Evolutionary conservation across 1,140 invertebrate genomes (phyloP), one percentile per base, ranked within the genome.

Genomic region (Neodiprion virginianus): DNA sequence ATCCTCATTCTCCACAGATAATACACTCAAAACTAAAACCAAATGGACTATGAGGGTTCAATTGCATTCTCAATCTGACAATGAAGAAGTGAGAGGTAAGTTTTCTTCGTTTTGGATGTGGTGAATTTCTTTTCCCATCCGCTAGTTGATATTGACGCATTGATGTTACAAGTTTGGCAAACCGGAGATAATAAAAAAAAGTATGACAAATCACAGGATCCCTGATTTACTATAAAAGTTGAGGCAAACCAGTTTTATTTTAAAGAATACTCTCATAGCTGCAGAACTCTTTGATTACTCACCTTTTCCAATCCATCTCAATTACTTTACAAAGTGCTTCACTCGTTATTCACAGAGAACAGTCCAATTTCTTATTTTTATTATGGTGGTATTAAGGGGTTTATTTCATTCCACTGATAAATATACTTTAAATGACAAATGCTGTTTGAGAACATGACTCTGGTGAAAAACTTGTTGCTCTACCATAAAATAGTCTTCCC

Each of bases 11-110:
- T 8, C 68, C 65, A 67, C 17, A 49, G 17, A 49, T 61, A 61
- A 72, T 53, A 28, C 40, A 8, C 74, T 74, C 50, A 47, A 53
- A 0, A 79, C 78, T 50, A 86, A 84, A 76, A 78, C 77, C 7
- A 81, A 79, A 73, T 87, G 84, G 85, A 79, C 81, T 11, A 76
- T 87, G 21, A 76, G 83, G 50, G 82, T 87, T 71, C 83, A 87
- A 73, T 48, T 86, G 61, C 78, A 79, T 65, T 74, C 74, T 61
- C 5, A 68, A 71, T 71, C 67, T 23, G 28, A 80, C 86, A 82
- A 86, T 82, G 82, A 80, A 70, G 28, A 40, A 40, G 5, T 5
- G 28, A 40, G 28, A 40, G 28, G 28, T 40, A 40, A 40, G 28
- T 40, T 40, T 40, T 40, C 28, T 40, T 40, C 28, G 1, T 5